Evolutionary conservation across 2,797 vertebrate species (phyloP).

Genomic region (Pantherophis vulpinus): DNA sequence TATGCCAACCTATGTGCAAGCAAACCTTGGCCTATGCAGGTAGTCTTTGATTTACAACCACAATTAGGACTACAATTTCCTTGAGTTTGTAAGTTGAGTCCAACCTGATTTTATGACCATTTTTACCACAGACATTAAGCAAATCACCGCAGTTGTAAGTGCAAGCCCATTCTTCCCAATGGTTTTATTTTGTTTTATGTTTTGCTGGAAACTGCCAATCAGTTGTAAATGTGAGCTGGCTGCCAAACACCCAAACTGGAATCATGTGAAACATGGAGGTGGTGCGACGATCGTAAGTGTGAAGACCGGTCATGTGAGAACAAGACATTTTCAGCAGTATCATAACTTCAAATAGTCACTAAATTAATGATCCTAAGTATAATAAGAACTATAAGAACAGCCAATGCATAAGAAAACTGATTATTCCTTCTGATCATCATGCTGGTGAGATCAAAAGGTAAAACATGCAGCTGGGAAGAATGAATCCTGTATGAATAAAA

Average conservation of each 20-base stretch:
- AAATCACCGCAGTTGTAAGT: background rate
- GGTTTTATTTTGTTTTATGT: too few relatives aligned
- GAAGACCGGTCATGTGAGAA: background rate
- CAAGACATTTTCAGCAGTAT: background rate
- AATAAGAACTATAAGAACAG: background rate
- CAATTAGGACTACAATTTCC: background rate
- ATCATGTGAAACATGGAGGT: background rate
- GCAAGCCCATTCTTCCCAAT: background rate
- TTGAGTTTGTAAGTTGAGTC: background rate
- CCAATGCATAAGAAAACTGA: background rate
- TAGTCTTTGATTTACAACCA: background rate
- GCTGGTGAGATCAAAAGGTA: background rate
- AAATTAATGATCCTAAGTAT: background rate
- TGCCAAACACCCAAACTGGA: background rate
- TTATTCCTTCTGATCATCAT: background rate
- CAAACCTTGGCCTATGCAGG: background rate
- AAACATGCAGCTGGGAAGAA: background rate
- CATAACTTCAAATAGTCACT: background rate
- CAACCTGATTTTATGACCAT: background rate
- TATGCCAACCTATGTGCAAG: background rate
- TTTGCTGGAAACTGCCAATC: background rate
- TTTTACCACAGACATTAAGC: background rate
- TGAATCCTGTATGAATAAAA: background rate
- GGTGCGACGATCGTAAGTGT: background rate
- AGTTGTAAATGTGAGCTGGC: background rate